A percentile compares a stretch with the other conserved stretches of the same genome.
These are phyloP conservation scores for Grus americana DNA, from an alignment of 2,113 vertebrate genomes.

Conservation along the genomic window DNA sequence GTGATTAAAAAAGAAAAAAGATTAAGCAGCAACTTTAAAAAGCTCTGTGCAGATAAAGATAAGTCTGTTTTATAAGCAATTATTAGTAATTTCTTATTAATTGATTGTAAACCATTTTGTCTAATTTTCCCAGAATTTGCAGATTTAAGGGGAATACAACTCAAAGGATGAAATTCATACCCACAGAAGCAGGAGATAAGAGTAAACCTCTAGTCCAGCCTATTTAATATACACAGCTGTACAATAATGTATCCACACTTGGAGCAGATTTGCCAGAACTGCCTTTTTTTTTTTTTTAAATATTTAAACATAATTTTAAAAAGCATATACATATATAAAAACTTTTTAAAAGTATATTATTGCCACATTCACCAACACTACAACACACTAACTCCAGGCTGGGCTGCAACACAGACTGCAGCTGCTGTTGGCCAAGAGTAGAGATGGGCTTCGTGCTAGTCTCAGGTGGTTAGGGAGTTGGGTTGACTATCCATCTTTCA, in stretches of 20 bases:
- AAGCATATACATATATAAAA: not conserved
- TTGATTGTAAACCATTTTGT: conserved; percentile 21
- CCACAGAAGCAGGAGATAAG: not conserved
- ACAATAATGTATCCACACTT: not conserved
- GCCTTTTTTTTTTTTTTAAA: too few relatives aligned
- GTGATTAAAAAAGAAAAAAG: conserved; percentile 47
- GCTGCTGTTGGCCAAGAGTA: not conserved
- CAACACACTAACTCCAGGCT: not conserved
- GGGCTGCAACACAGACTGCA: not conserved
- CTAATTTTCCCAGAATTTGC: conserved; percentile 24
- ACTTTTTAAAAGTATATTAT: not conserved
- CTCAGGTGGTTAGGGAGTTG: not conserved
- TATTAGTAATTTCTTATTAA: conserved; percentile 55
- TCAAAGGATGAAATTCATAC: conserved; percentile 13
- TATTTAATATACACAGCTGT: not conserved
- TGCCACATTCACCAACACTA: not conserved
- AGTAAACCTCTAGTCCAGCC: not conserved
- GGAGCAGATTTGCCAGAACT: not conserved
- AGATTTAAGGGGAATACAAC: conserved; percentile 13
- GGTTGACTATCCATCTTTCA: not conserved
- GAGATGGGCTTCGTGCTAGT: accelerated
- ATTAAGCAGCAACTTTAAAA: conserved; percentile 52
- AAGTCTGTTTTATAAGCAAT: conserved; percentile 28
- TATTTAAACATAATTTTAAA: not conserved
- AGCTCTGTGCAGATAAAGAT: conserved; percentile 50